These are phyloP conservation scores for Octopus sinensis DNA, from an alignment of 1,140 invertebrate genomes.

Conservation along the genomic window DNA sequence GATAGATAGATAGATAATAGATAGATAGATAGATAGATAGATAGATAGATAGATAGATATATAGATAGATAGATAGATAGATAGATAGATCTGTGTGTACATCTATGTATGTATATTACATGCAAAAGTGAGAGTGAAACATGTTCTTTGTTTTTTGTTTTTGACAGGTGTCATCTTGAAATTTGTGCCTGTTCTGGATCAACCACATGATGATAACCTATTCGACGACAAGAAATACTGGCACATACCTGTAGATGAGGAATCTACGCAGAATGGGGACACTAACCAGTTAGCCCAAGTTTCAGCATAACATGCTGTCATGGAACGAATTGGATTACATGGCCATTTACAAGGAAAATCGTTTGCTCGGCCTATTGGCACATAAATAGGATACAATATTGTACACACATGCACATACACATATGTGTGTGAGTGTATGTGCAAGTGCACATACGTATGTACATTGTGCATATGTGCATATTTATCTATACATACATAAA, in stretches of 20 bases:
- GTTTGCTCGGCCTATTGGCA: too few relatives aligned
- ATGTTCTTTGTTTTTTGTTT: not conserved
- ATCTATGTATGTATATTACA: not conserved
- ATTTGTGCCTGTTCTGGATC: slow-evolving; percentile 36
- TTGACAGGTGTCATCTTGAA: slow-evolving; percentile 36
- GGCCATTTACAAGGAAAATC: too few relatives aligned
- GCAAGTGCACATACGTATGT: too few relatives aligned
- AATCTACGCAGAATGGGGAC: not conserved
- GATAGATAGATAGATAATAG: too few relatives aligned
- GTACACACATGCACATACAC: too few relatives aligned
- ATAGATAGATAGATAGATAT: not conserved
- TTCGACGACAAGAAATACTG: slow-evolving; percentile 44
- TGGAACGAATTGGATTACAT: too few relatives aligned
- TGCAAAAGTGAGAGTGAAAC: not conserved
- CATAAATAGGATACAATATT: too few relatives aligned
- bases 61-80: not conserved
- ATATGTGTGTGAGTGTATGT: too few relatives aligned
- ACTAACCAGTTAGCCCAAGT: too few relatives aligned
- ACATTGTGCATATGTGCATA: too few relatives aligned
- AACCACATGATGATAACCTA: slow-evolving; percentile 31
- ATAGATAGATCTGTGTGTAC: not conserved
- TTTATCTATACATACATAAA: too few relatives aligned
- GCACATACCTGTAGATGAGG: slow-evolving; percentile 38
- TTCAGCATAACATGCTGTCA: too few relatives aligned
- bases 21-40: not conserved